Evolutionary conservation across 2,888 invertebrate genomes (phyloP), one percentile per base, ranked within the genome.

Genomic region (Idaea biselata): DNA sequence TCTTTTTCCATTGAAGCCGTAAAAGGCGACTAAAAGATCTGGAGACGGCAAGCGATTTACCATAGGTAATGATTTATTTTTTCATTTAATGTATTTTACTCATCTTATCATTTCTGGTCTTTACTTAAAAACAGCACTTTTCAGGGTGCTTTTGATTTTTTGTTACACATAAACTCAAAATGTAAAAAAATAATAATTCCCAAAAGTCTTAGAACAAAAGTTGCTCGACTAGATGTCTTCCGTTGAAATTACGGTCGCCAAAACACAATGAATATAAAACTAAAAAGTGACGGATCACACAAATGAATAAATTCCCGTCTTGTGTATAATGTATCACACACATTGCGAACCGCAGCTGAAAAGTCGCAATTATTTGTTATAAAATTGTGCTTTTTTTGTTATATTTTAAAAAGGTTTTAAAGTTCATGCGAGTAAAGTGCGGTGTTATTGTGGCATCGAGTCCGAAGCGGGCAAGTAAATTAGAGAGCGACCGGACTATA

Each of bases 401-500:
- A 56, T 56, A 56, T 18, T 56, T 56, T 18, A 17, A 56, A 56
- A 16, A 58, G 16, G 63, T 55, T 56, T 73, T 70, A 74, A 78
- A 77, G 76, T 76, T 73, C 70, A 72, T 71, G 68, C 69, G 71
- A 71, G 76, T 74, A 76, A 77, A 81, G 77, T 79, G 75, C 77
- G 73, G 74, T 78, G 81, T 79, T 83, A 84, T 80, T 81, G 82
- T 76, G 76, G 81, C 78, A 79, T 78, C 77, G 79, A 73, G 84
- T 78, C 81, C 80, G 80, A 81, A 83, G 84, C 83, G 82, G 83
- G 76, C 86, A 81, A 88, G 89, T 89, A 88, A 90, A 89, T 89
- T 90, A 89, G 89, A 89, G 88, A 89, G 83, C 84, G 83, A 84
- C 87, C 81, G 82, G 87, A 82, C 86, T 88, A 83, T 87, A 88